Percentiles rank a stretch among this genome's conserved stretches.
Evolutionary conservation across 2,888 invertebrate genomes (phyloP).

Genomic region (Xylophagus ater): DNA sequence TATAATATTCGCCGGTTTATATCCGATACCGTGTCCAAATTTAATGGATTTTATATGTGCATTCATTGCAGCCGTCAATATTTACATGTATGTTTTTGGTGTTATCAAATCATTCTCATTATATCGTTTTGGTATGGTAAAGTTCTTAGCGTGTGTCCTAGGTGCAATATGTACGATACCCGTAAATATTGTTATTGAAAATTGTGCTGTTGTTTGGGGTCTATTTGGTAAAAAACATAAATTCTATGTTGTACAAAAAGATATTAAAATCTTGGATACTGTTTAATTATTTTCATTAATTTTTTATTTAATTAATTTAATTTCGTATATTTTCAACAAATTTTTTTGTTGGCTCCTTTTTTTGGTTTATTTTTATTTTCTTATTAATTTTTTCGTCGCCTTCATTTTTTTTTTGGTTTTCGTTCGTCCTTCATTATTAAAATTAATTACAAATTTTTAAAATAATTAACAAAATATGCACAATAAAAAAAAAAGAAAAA

Average conservation of each 20-base stretch:
- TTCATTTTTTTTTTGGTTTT: too few relatives aligned
- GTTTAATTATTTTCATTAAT: too few relatives aligned
- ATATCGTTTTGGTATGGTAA: constrained; percentile 69
- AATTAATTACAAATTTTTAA: too few relatives aligned
- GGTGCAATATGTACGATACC: constrained; percentile 87
- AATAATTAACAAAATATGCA: too few relatives aligned
- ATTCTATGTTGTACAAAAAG: constrained; percentile 95
- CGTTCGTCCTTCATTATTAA: too few relatives aligned
- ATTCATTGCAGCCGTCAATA: constrained; percentile 85
- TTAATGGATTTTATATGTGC: constrained; percentile 77
- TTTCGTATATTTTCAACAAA: too few relatives aligned
- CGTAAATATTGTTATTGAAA: constrained; percentile 87
- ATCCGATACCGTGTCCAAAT: constrained; percentile 78
- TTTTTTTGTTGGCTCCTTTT: too few relatives aligned
- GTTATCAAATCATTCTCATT: constrained; percentile 92
- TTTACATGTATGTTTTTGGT: constrained; percentile 97
- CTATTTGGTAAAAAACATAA: constrained; percentile 89
- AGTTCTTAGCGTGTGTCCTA: constrained; percentile 66
- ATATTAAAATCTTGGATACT: constrained; percentile 57
- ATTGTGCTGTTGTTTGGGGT: constrained; percentile 90
- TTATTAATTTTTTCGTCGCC: too few relatives aligned
- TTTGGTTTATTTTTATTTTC: too few relatives aligned
- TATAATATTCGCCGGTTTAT: constrained; percentile 69
- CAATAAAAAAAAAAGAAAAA: constrained; percentile 1
- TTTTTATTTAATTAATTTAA: too few relatives aligned